These are phyloP conservation scores for Hofmannophila pseudospretella DNA, from an alignment of 2,888 invertebrate genomes.

Conservation along the genomic window DNA sequence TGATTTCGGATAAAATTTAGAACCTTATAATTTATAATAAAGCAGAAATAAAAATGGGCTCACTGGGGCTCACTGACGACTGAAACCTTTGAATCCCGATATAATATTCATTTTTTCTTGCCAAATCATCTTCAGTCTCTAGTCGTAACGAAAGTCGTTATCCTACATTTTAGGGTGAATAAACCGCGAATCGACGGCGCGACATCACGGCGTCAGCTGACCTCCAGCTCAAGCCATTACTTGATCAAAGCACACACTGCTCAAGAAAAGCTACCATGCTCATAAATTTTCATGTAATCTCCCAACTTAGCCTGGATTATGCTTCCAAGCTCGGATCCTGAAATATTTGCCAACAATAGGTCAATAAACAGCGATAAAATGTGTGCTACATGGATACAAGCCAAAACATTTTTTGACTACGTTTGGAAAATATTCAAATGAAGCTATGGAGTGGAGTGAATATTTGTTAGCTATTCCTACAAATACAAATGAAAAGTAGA, in stretches of 20 bases:
- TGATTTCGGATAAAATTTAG: too few species aligned
- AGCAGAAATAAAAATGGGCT: too few species aligned
- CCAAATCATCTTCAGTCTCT: conserved; percentile 7
- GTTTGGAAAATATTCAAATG: background rate
- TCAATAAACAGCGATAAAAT: background rate
- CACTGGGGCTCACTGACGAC: too few species aligned
- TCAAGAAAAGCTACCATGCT: conserved; percentile 15
- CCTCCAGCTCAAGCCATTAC: conserved; percentile 36
- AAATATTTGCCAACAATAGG: background rate
- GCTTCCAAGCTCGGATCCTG: background rate
- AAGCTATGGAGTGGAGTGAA: conserved; percentile 4
- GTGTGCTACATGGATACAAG: background rate
- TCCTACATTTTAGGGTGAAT: conserved; percentile 68
- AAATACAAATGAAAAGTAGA: too few species aligned
- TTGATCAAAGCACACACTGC: conserved; percentile 34
- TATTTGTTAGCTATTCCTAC: too few species aligned
- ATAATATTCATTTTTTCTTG: too few species aligned
- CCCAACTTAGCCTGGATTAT: conserved; percentile 8
- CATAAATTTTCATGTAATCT: conserved; percentile 20
- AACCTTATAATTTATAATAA: too few species aligned
- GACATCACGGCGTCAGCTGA: conserved; percentile 43
- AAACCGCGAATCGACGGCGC: conserved; percentile 52
- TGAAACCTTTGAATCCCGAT: too few species aligned
- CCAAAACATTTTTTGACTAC: background rate
- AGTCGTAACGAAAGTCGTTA: conserved; percentile 66